Base-by-base conservation (phyloP, 2,797 vertebrate genomes). In the Poecilia gillii region DNA sequence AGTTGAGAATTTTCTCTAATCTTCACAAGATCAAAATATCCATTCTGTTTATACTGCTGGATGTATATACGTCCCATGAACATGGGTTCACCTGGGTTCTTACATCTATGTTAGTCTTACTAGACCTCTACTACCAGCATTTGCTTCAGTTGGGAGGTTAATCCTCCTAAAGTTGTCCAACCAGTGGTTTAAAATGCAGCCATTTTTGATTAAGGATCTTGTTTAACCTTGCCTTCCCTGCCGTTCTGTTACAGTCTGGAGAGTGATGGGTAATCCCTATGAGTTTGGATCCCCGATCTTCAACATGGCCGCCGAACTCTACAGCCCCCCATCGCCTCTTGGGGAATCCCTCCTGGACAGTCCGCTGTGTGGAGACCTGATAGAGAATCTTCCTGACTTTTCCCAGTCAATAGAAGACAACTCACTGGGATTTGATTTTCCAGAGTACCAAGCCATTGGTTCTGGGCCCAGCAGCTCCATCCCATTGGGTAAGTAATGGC, bases 291-390 rank as follows among this genome's bases (percentile, higher is more conserved):
- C 51, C 76, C 66, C 87, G 43, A 86, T 80, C 83, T 72, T 89
- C 92, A 88, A 77, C 89, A 99, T 98, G 98, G 96, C 97, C 66
- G 96, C 94, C 83, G 91, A 91, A 80, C 95, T 96, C 6, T 95
- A 97, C 45, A 96, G 95, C 76, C 94, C 97, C 0, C 96, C 97
- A 0, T 96, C 96, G 81, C 96, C 96, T 0, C 87, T 97, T 33
- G 97, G 96, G 88, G 95, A 97, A 20, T 96, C 96, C 20, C 95
- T 96, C 66, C 93, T 98, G 85, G 96, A 93, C 78, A 98, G 97
- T 86, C 97, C 97, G 0, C 93, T 99, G 13, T 97, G 96, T 57
- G 97, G 96, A 83, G 97, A 98, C 81, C 96, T 98, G 79, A 97
- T 99, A 94, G 97, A 96, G 47, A 96, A 94, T 77, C 95, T 98